Percentiles rank a stretch among this genome's conserved stretches.
These are phyloP conservation scores for Plecotus auritus DNA, from an alignment of 2,113 vertebrate species.

Conservation along the genomic window DNA sequence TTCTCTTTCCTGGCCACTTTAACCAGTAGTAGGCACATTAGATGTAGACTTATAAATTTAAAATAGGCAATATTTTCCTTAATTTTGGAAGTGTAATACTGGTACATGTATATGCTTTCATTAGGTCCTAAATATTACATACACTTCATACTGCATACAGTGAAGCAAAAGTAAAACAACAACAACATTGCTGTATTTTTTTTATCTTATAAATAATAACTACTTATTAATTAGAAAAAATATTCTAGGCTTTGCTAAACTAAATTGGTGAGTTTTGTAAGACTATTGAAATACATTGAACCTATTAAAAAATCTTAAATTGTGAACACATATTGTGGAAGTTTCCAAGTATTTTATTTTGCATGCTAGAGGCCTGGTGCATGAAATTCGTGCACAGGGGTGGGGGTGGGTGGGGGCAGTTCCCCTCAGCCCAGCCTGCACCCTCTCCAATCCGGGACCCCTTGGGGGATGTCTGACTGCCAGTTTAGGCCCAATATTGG, in stretches of 20 bases:
- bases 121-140: neutral
- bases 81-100: neutral
- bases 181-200: too few relatives aligned
- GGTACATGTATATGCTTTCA: neutral
- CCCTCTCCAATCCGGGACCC: too few relatives aligned
- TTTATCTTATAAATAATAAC: neutral
- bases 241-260: neutral
- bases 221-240: neutral
- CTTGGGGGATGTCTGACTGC: too few relatives aligned
- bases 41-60: constrained; percentile 13
- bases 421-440: too few relatives aligned
- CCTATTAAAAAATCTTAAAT: neutral
- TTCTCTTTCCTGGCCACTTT: too few relatives aligned
- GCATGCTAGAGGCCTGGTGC: too few relatives aligned
- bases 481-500: too few relatives aligned
- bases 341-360: neutral
- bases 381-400: too few relatives aligned
- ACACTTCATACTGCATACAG: neutral
- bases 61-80: neutral
- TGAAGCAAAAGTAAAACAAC: neutral
- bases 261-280: neutral
- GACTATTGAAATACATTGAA: neutral
- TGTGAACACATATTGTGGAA: neutral
- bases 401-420: too few relatives aligned
- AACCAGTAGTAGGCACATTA: neutral